These are phyloP conservation scores for Didymodactylos carnosus DNA, from an alignment of 2,888 invertebrate genomes.

Conservation along the genomic window DNA sequence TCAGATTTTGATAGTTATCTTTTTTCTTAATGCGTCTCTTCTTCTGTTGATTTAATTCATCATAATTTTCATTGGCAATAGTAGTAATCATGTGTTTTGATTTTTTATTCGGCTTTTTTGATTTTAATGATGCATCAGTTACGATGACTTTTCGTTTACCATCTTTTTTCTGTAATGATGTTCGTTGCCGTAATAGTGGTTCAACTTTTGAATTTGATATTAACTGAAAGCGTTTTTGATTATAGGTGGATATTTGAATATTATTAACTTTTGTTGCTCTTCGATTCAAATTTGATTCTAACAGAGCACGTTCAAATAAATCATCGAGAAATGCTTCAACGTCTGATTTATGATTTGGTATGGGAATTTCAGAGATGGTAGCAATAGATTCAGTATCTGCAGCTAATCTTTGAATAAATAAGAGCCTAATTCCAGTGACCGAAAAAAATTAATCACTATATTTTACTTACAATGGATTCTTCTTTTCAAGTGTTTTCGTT, in stretches of 20 bases:
- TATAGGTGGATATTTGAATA: not conserved
- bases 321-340: conserved; percentile 8
- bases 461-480: not conserved
- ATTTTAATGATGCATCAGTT: too few relatives aligned
- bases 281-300: not conserved
- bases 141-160: too few relatives aligned
- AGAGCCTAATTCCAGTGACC: not conserved
- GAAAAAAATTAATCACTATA: not conserved
- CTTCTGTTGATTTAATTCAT: too few relatives aligned
- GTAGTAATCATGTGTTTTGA: too few relatives aligned
- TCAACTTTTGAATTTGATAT: not conserved
- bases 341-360: not conserved
- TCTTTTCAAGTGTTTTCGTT: not conserved
- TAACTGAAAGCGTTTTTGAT: not conserved
- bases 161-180: too few relatives aligned
- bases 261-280: not conserved
- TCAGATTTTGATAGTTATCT: too few relatives aligned
- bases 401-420: too few relatives aligned
- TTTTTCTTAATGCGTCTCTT: too few relatives aligned
- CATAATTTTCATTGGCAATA: too few relatives aligned
- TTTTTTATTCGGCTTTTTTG: too few relatives aligned
- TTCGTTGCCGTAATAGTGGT: not conserved
- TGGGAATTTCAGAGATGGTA: not conserved
- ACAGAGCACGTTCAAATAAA: conserved; percentile 1
- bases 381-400: not conserved